Evolutionary conservation across 2,113 vertebrate genomes (phyloP).

Genomic region (Colistium nudipinnis): DNA sequence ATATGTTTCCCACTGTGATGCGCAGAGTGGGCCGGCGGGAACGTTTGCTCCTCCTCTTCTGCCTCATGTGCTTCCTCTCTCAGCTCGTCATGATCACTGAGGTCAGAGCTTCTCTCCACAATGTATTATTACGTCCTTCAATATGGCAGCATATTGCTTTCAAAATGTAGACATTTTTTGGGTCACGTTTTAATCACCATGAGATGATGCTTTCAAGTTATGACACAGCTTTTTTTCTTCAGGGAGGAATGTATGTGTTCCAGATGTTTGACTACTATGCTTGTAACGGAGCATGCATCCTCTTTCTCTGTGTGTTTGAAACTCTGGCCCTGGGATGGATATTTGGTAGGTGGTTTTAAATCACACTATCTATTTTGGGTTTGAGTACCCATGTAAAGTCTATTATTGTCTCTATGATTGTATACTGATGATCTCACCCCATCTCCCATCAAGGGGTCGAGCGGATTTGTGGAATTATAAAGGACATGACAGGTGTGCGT

Average conservation of each 20-base stretch:
- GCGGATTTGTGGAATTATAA: conserved; percentile 64
- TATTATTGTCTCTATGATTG: no score
- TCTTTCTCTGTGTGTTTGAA: conserved; percentile 79
- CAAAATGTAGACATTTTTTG: not conserved
- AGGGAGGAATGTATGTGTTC: conserved; percentile 83
- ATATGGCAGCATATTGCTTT: not conserved
- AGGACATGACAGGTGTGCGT: conserved; percentile 76
- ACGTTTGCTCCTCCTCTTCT: conserved; percentile 74
- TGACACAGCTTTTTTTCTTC: not conserved
- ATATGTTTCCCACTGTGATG: conserved; percentile 75
- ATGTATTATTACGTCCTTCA: not conserved
- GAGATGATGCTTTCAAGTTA: not conserved
- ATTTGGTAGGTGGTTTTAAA: conserved; percentile 68
- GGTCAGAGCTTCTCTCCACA: conserved; percentile 48
- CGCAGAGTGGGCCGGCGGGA: conserved; percentile 69
- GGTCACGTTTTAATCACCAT: not conserved
- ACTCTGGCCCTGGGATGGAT: conserved; percentile 76
- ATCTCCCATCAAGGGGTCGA: conserved; percentile 66
- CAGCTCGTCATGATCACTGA: conserved; percentile 80
- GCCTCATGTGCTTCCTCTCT: conserved; percentile 72
- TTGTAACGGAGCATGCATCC: conserved; percentile 78
- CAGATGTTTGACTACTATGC: conserved; percentile 83
- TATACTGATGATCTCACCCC: not conserved
- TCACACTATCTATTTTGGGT: no score
- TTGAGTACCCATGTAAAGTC: no score